These are phyloP conservation scores for Megatriorchis doriae DNA, from an alignment of 2,113 vertebrate species.

Conservation along the genomic window DNA sequence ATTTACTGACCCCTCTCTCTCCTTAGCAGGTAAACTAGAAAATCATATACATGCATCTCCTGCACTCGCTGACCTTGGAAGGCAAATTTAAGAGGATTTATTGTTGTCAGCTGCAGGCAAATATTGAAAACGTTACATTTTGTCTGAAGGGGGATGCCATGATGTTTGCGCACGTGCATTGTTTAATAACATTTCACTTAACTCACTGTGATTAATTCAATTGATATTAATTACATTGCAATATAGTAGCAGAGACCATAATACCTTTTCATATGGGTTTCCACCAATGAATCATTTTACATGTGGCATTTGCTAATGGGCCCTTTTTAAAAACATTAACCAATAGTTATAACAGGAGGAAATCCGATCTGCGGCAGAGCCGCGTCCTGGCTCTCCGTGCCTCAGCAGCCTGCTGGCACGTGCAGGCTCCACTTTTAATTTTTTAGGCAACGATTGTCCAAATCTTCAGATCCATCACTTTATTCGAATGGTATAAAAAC, in stretches of 20 bases:
- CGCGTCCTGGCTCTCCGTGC: not conserved
- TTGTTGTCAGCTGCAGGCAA: conserved; percentile 38
- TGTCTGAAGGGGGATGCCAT: not conserved
- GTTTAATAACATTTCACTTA: conserved; percentile 51
- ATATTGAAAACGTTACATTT: not conserved
- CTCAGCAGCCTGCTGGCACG: not conserved
- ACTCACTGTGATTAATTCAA: conserved; percentile 36
- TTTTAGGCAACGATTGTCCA: conserved; percentile 1
- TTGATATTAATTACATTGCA: conserved; percentile 30
- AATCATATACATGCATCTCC: conserved; percentile 54
- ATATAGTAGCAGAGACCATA: conserved; percentile 26
- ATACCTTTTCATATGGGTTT: conserved; percentile 21
- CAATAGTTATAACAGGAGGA: not conserved
- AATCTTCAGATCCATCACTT: not conserved
- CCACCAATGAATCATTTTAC: not conserved
- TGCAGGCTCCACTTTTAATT: not conserved
- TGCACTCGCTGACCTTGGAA: conserved; percentile 65
- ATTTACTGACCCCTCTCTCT: conserved; percentile 56
- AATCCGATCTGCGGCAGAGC: not conserved
- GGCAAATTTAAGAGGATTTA: conserved; percentile 56
- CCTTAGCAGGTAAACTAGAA: conserved; percentile 65
- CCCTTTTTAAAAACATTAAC: conserved; percentile 8
- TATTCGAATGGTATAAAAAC: not conserved
- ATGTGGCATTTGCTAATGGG: conserved; percentile 24
- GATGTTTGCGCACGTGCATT: not conserved